These are phyloP conservation scores for Nasonia vitripennis DNA, from an alignment of 1,140 invertebrate species.

Conservation along the genomic window DNA sequence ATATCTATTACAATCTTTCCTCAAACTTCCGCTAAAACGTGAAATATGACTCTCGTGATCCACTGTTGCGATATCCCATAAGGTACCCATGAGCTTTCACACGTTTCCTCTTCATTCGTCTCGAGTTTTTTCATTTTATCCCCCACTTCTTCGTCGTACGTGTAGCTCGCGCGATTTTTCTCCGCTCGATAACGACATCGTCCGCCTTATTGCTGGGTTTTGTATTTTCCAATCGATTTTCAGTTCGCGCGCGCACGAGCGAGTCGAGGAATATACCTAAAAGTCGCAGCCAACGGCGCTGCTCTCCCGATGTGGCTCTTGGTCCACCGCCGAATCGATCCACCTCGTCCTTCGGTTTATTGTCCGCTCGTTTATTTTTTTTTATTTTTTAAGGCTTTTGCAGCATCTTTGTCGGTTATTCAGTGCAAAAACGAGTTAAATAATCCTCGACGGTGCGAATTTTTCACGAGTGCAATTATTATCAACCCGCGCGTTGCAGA, in stretches of 20 bases:
- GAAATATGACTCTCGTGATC: background rate
- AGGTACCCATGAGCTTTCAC: background rate
- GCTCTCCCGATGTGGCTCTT: slow-evolving; percentile 33
- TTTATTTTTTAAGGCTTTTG: background rate
- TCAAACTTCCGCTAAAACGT: background rate
- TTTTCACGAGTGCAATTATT: slow-evolving; percentile 59
- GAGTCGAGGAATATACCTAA: slow-evolving; percentile 63
- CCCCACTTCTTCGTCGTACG: too few species aligned
- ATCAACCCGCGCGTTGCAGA: slow-evolving; percentile 44
- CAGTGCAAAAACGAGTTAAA: slow-evolving; percentile 47
- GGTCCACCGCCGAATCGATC: background rate
- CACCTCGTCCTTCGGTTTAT: background rate
- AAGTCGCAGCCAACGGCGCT: slow-evolving; percentile 67
- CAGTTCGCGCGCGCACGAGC: background rate
- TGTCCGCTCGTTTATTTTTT: background rate
- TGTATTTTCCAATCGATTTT: slow-evolving; percentile 36
- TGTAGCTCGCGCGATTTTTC: too few species aligned
- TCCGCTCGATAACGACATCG: too few species aligned
- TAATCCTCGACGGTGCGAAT: slow-evolving; percentile 51
- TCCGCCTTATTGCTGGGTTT: slow-evolving; percentile 43
- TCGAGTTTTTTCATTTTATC: background rate
- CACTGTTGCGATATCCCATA: background rate
- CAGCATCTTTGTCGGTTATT: background rate
- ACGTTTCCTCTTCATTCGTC: slow-evolving; percentile 5
- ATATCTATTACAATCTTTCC: background rate